Conservation (phyloP, 1,140 invertebrate genomes). For the Tribolium castaneum region DNA sequence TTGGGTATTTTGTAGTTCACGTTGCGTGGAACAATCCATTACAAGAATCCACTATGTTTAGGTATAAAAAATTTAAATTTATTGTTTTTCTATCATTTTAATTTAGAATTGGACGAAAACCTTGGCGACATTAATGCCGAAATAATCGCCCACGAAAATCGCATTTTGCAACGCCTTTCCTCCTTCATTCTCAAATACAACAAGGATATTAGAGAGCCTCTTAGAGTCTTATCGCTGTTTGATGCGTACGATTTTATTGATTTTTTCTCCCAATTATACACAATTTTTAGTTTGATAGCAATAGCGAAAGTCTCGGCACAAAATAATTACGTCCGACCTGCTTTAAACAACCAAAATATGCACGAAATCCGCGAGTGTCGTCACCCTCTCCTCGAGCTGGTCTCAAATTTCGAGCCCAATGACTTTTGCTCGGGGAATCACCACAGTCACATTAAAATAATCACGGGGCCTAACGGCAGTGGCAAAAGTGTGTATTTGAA, state of each 20-base stretch:
- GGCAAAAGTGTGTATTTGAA: conserved; percentile 95
- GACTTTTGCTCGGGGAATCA: conserved; percentile 70
- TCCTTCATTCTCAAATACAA: conserved; percentile 73
- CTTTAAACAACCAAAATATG: conserved; percentile 69
- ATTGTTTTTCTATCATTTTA: conserved; percentile 34
- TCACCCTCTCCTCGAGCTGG: conserved; percentile 82
- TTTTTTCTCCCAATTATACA: conserved; percentile 13
- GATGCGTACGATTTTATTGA: conserved; percentile 71
- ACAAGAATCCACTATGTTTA: conserved; percentile 79
- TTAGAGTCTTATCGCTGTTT: conserved; percentile 76
- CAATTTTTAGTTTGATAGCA: conserved; percentile 74
- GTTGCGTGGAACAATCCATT: conserved; percentile 70
- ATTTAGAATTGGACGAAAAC: conserved; percentile 79
- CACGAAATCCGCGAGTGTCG: conserved; percentile 79
- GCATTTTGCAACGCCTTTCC: conserved; percentile 78
- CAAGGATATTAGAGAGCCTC: conserved; percentile 69
- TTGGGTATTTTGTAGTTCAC: conserved; percentile 48
- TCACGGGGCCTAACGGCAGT: conserved; percentile 91
- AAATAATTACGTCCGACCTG: conserved; percentile 78
- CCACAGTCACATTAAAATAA: conserved; percentile 75
- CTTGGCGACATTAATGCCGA: conserved; percentile 81
- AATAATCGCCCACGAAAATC: conserved; percentile 80
- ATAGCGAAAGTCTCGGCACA: conserved; percentile 78
- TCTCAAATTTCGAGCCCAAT: conserved; percentile 80
- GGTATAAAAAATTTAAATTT: conserved; percentile 67